Evolutionary conservation across 2,113 vertebrate genomes (phyloP).

Genomic region (Hyperoodon ampullatus): DNA sequence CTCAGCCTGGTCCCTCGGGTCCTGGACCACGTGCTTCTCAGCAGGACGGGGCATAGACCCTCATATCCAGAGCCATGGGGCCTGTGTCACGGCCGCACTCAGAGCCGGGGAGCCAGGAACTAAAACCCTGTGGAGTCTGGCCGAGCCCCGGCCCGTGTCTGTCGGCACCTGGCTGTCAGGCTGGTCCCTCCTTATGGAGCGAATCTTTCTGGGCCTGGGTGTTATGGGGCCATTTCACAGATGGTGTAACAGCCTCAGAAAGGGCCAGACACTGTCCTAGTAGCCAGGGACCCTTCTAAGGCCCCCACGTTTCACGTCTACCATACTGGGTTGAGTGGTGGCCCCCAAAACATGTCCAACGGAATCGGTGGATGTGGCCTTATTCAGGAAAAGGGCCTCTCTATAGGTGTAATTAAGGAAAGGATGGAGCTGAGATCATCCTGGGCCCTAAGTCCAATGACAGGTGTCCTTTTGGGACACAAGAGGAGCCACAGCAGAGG

Average conservation of each 20-base stretch:
- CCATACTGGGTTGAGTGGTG: too few relatives aligned
- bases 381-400: not conserved
- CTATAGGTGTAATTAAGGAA: not conserved
- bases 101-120: not conserved
- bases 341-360: not conserved
- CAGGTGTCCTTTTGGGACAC: not conserved
- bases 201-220: not conserved
- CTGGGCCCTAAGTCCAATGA: not conserved
- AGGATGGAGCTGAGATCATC: not conserved
- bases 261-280: not conserved
- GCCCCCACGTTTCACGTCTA: not conserved
- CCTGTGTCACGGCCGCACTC: accelerated
- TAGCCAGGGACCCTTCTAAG: not conserved
- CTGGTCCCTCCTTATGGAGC: not conserved
- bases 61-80: not conserved
- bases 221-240: not conserved
- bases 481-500: too few relatives aligned
- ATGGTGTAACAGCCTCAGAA: not conserved
- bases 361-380: not conserved
- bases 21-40: not conserved
- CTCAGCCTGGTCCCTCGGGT: not conserved
- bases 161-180: not conserved
- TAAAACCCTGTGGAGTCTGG: not conserved
- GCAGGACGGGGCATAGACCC: not conserved
- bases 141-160: not conserved